Evolutionary conservation across 2,888 invertebrate species (phyloP).

Genomic region (Caenorhabditis panamensis): DNA sequence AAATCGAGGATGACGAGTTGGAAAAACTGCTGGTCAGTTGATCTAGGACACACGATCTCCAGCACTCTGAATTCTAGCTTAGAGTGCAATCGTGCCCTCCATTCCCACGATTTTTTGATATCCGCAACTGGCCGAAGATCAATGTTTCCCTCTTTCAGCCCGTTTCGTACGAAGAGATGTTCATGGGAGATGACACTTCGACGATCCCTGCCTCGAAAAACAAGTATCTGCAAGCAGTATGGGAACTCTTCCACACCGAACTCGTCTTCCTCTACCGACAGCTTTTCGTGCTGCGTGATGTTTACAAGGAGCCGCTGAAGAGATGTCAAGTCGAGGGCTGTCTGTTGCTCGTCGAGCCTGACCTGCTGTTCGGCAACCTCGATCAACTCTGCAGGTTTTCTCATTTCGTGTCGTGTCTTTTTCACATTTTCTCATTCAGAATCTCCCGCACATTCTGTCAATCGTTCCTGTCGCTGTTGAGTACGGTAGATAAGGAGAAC

Average conservation of each 20-base stretch:
- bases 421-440: constrained; percentile 30
- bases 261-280: constrained; percentile 85
- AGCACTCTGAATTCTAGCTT: background rate
- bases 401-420: constrained; percentile 2
- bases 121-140: no score
- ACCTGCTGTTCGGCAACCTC: constrained; percentile 84
- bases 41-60: background rate
- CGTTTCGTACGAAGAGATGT: constrained; percentile 78
- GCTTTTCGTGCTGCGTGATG: constrained; percentile 85
- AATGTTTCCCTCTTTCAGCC: constrained; percentile 56
- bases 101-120: background rate
- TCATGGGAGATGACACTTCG: constrained; percentile 65
- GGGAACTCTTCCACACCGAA: constrained; percentile 86
- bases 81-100: background rate
- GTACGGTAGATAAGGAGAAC: constrained; percentile 81
- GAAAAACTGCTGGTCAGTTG: constrained; percentile 75
- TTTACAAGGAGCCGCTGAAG: constrained; percentile 86
- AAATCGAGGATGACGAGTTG: constrained; percentile 78
- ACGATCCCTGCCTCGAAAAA: constrained; percentile 45
- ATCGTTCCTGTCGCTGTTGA: constrained; percentile 74
- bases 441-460: constrained; percentile 75
- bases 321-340: constrained; percentile 86
- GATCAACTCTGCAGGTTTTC: constrained; percentile 84
- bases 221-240: constrained; percentile 80
- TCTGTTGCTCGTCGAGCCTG: constrained; percentile 85